phyloP scores from a whole-genome alignment of 2,113 vertebrate species.

The Epinephelus lanceolatus region DNA sequence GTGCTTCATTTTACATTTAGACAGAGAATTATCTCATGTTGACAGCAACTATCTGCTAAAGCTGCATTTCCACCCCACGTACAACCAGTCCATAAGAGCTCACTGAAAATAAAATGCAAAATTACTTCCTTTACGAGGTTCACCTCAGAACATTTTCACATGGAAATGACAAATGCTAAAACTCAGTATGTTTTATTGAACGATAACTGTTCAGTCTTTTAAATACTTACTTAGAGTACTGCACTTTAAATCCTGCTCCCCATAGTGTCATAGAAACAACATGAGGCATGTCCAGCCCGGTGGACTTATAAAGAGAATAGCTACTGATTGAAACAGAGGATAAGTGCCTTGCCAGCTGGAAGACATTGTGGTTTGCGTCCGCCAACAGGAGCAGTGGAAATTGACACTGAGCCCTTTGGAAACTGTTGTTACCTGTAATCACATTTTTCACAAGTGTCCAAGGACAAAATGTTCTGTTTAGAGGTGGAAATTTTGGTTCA shows the following conservation, averaged over 20 bases:
- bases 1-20: no score
- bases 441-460: background rate
- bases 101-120: no score
- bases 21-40: no score
- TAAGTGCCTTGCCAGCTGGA: background rate
- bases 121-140: no score
- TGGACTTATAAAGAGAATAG: background rate
- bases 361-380: background rate
- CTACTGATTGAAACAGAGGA: background rate
- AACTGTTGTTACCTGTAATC: background rate
- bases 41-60: no score
- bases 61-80: no score
- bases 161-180: background rate
- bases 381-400: background rate
- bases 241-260: background rate
- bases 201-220: background rate
- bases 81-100: no score
- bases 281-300: background rate
- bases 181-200: background rate
- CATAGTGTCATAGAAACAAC: background rate
- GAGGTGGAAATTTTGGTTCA: background rate
- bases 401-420: background rate
- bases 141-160: background rate
- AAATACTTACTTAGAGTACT: background rate
- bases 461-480: background rate